A percentile compares a stretch with the other conserved stretches of the same genome.
Conservation (phyloP, 2,113 vertebrate species). For the Saguinus midas region DNA sequence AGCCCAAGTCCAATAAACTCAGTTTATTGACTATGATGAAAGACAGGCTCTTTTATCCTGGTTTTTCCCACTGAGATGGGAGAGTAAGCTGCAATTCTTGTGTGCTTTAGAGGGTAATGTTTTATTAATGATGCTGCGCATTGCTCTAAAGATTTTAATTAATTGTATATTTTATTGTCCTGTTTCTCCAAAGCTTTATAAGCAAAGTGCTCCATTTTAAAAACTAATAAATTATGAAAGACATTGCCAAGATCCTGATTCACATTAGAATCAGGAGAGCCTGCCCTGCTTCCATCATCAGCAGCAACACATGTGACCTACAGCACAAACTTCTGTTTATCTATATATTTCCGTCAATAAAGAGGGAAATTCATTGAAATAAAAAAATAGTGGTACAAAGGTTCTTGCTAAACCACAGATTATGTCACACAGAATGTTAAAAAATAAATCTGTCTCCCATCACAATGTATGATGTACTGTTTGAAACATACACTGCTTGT, state of each 20-base stretch:
- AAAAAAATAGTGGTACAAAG: not conserved
- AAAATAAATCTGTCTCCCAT: not conserved
- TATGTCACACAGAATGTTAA: not conserved
- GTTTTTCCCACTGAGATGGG: conserved; percentile 34
- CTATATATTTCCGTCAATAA: not conserved
- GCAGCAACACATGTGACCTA: not conserved
- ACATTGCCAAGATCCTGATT: conserved; percentile 5
- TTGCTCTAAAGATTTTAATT: conserved; percentile 65
- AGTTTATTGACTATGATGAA: conserved; percentile 48
- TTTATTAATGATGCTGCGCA: conserved; percentile 64
- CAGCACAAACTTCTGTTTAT: not conserved
- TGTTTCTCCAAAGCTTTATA: conserved; percentile 50
- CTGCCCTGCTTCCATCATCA: not conserved
- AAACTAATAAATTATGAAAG: conserved; percentile 57
- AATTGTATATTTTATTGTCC: conserved; percentile 61
- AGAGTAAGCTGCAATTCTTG: conserved; percentile 23
- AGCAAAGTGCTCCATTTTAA: conserved; percentile 53
- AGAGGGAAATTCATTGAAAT: conserved; percentile 7
- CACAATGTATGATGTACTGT: not conserved
- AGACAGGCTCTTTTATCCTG: conserved; percentile 46
- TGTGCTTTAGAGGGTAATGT: conserved; percentile 23
- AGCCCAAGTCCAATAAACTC: conserved; percentile 35
- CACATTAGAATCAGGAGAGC: not conserved
- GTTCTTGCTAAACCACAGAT: not conserved
- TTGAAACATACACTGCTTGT: not conserved